Conservation (phyloP, 2,113 vertebrate genomes). For the Indri indri region DNA sequence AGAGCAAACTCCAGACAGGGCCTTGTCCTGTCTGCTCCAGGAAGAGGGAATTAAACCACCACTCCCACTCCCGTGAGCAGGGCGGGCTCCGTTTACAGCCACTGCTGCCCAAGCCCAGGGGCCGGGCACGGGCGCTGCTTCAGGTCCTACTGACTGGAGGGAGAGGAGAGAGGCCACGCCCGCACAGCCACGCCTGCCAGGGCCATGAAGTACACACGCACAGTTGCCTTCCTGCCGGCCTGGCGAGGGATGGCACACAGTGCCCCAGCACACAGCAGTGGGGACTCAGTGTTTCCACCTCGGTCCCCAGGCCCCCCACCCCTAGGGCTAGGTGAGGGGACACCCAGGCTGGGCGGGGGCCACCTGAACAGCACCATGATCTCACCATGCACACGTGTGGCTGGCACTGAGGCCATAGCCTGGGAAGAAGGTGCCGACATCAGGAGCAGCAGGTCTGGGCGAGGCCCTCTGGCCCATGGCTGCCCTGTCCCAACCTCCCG, state of each 20-base stretch:
- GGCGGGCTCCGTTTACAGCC: neutral
- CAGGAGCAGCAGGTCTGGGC: fast-evolving
- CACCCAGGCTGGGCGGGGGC: fast-evolving
- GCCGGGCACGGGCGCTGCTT: neutral
- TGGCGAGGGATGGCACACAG: fast-evolving
- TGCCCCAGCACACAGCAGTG: fast-evolving
- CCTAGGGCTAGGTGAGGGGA: too few relatives aligned
- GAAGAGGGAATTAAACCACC: neutral
- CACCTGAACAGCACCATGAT: neutral
- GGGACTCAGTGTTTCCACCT: too few relatives aligned
- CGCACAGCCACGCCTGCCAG: too few relatives aligned
- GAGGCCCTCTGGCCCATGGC: neutral
- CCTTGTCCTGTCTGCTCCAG: neutral
- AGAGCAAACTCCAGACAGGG: neutral
- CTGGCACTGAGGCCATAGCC: neutral
- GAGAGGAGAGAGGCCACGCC: neutral
- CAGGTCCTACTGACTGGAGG: neutral
- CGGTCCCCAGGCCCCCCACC: neutral
- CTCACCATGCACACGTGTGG: fast-evolving
- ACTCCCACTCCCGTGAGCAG: fast-evolving
- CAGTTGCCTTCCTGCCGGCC: neutral
- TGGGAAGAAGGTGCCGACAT: neutral
- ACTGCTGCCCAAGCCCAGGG: fast-evolving
- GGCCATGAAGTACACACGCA: fast-evolving
- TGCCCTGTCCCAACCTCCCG: neutral